Evolutionary conservation across 1,140 invertebrate genomes (phyloP).

Genomic region (Harlomillsia oculata): DNA sequence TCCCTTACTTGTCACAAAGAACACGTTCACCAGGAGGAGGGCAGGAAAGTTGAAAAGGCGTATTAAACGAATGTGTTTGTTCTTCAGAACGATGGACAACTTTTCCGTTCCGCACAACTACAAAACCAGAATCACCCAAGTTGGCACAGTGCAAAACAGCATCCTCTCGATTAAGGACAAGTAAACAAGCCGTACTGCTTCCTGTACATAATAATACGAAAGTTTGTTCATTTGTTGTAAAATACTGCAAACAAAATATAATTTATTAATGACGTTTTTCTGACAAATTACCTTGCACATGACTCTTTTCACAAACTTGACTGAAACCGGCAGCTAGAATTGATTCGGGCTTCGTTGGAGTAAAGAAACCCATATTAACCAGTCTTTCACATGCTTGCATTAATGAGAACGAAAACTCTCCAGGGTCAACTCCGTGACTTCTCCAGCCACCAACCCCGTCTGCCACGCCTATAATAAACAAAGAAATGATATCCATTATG

Average conservation of each 20-base stretch:
- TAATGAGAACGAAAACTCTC: slow-evolving; percentile 82
- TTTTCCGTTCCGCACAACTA: slow-evolving; percentile 74
- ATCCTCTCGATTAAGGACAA: slow-evolving; percentile 80
- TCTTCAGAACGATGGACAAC: slow-evolving; percentile 86
- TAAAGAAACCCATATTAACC: slow-evolving; percentile 76
- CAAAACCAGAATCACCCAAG: slow-evolving; percentile 95
- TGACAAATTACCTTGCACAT: slow-evolving; percentile 64
- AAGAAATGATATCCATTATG: not conserved
- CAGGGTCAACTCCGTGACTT: slow-evolving; percentile 94
- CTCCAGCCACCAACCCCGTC: slow-evolving; percentile 97
- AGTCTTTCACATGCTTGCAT: slow-evolving; percentile 90
- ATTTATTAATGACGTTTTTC: not conserved
- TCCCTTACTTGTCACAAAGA: slow-evolving; percentile 66
- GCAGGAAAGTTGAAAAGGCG: slow-evolving; percentile 89
- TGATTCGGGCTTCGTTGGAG: slow-evolving; percentile 70
- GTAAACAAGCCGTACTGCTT: slow-evolving; percentile 93
- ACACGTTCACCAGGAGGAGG: slow-evolving; percentile 78
- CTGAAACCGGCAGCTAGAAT: slow-evolving; percentile 81
- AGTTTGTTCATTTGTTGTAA: not conserved
- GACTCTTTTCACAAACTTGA: slow-evolving; percentile 83
- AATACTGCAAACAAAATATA: not conserved
- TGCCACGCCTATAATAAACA: slow-evolving; percentile 66
- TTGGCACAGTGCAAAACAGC: slow-evolving; percentile 87
- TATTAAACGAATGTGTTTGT: slow-evolving; percentile 98
- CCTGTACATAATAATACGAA: slow-evolving; percentile 47